Percentiles rank a stretch among this genome's conserved stretches.
Evolutionary conservation across 2,113 vertebrate genomes (phyloP).

Genomic region (Tringa solitaria): DNA sequence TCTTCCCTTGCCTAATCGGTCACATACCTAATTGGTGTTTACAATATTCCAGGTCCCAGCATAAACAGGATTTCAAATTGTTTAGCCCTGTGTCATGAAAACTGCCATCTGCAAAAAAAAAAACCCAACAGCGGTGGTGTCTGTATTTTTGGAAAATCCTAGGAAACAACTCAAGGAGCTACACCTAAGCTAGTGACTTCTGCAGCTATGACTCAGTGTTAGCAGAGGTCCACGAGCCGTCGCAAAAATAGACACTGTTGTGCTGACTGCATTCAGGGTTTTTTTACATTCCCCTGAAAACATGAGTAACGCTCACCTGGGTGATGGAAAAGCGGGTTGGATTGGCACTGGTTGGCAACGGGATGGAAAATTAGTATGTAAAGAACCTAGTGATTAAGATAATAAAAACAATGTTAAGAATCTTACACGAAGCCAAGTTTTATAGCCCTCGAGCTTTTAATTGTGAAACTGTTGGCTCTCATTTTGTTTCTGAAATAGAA

Average conservation of each 20-base stretch:
- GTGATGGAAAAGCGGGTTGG: not conserved
- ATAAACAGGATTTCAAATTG: slow-evolving; percentile 23
- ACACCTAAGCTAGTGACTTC: not conserved
- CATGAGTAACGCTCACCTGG: slow-evolving; percentile 63
- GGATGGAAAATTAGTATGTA: slow-evolving; percentile 65
- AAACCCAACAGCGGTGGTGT: not conserved
- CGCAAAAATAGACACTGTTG: not conserved
- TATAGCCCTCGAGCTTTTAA: slow-evolving; percentile 53
- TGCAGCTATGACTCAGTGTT: not conserved
- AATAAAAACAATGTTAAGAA: slow-evolving; percentile 63
- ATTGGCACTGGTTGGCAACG: slow-evolving; percentile 21
- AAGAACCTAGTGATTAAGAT: slow-evolving; percentile 61
- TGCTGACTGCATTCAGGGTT: not conserved
- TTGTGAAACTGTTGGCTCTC: slow-evolving; percentile 66
- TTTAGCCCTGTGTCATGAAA: slow-evolving; percentile 43
- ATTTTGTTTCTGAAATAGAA: slow-evolving; percentile 62
- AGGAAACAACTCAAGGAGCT: not conserved
- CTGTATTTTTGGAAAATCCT: not conserved
- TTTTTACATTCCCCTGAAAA: slow-evolving; percentile 3
- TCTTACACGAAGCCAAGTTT: slow-evolving; percentile 57
- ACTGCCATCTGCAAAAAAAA: not conserved
- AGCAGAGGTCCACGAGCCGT: not conserved
- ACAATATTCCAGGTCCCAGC: slow-evolving; percentile 13
- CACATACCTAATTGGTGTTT: not conserved
- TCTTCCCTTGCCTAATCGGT: slow-evolving; percentile 48